Percentiles rank a stretch among this genome's conserved stretches.
Conservation (phyloP, 2,888 invertebrate genomes). For the Odontocerum albicorne region DNA sequence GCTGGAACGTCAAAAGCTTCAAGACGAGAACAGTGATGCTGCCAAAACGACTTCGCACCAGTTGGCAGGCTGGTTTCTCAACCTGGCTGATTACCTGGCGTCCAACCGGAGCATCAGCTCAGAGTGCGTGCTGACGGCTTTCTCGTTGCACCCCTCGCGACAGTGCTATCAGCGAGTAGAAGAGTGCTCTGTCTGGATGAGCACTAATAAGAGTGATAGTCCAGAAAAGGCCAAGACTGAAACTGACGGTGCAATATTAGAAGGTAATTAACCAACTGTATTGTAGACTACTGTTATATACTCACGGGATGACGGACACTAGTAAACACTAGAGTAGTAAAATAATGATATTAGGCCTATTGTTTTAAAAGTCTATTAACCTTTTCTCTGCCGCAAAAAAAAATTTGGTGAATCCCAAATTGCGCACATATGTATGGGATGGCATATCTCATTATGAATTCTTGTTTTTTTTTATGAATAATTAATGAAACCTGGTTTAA, state of each 20-base stretch:
- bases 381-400: no score
- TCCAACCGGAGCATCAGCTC: slow-evolving; percentile 63
- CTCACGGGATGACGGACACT: background rate
- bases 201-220: background rate
- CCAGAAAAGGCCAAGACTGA: no score
- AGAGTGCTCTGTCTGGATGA: slow-evolving; percentile 41
- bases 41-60: slow-evolving; percentile 58
- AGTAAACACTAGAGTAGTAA: background rate
- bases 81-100: slow-evolving; percentile 62
- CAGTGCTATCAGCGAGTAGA: slow-evolving; percentile 61
- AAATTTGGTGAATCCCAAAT: no score
- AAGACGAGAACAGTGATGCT: slow-evolving; percentile 55
- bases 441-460: no score
- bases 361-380: no score
- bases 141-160: slow-evolving; percentile 70
- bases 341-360: no score
- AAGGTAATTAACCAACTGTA: no score
- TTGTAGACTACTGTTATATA: background rate
- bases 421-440: no score
- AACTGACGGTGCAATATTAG: no score
- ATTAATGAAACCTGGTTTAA: no score
- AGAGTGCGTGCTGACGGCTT: slow-evolving; percentile 75
- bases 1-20: slow-evolving; percentile 65
- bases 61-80: slow-evolving; percentile 62
- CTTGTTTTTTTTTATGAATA: no score